Base-by-base conservation (phyloP, 2,888 invertebrate species). In the Diploptera punctata region DNA sequence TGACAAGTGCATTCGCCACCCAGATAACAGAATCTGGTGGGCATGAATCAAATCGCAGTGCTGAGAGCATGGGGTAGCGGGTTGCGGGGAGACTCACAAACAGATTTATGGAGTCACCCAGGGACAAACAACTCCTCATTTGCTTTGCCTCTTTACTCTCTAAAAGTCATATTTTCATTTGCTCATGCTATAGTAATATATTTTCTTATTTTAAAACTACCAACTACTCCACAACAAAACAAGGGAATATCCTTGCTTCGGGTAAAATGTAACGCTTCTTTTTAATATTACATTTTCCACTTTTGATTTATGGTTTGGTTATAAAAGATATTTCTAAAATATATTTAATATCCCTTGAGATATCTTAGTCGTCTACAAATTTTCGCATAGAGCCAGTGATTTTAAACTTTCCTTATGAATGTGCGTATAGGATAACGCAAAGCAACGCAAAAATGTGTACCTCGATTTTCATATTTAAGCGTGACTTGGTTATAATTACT, bases 11-110 rank as follows among this genome's bases (percentile, higher is more conserved):
- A n/a, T n/a, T n/a, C n/a, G n/a, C n/a, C n/a, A n/a, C n/a, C n/a
- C n/a, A n/a, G n/a, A n/a, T n/a, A n/a, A n/a, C n/a, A n/a, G n/a
- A n/a, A n/a, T n/a, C n/a, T n/a, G n/a, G n/a, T n/a, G n/a, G 52
- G n/a, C 24, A 57, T 57, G 57, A 57, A 57, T 57, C 29, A 57
- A 57, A 57, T 57, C 54, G n/a, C 3, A 26, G 57, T 29, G 57
- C 24, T 29, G 29, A 16, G 1, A 21, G 29, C 13, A 29, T 13
- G 57, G n/a, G 47, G 47, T n/a, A 10, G 47, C 16, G 21, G 57
- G 57, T 24, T 10, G 7, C 18, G 57, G 1, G 29, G n/a, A 1
- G 29, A n/a, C 5, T 9, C 26, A n/a, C 10, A 57, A 54, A 57
- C 1, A 29, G 57, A 57, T 57, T 57, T 57, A 57, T 57, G 57